These are phyloP conservation scores for Protomyctophum bolini DNA, from an alignment of 2,113 vertebrate genomes.

Conservation along the genomic window DNA sequence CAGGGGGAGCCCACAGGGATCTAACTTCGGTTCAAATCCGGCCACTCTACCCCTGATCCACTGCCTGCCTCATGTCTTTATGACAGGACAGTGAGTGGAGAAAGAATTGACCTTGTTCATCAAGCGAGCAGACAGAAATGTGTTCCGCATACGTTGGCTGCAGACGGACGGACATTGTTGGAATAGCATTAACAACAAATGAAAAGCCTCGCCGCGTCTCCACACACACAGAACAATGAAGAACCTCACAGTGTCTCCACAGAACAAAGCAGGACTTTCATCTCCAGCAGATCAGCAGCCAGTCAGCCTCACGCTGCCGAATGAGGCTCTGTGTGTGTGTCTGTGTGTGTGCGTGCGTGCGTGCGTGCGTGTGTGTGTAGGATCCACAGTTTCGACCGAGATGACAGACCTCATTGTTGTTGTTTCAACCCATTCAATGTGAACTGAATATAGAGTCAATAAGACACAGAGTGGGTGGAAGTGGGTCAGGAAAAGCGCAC, in stretches of 20 bases:
- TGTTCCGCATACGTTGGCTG: conserved; percentile 8
- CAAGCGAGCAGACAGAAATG: too few species aligned
- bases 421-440: background rate
- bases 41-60: too few species aligned
- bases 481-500: background rate
- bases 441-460: background rate
- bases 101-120: too few species aligned
- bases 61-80: too few species aligned
- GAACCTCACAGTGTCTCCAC: conserved; percentile 37
- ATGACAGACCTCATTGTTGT: conserved; percentile 15
- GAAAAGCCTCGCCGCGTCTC: conserved; percentile 36
- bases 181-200: conserved; percentile 56
- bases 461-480: background rate
- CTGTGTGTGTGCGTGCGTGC: background rate
- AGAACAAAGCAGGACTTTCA: conserved; percentile 59
- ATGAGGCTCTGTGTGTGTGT: conserved; percentile 17
- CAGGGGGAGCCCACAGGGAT: too few species aligned
- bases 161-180: conserved; percentile 30
- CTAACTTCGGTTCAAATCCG: too few species aligned
- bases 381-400: background rate
- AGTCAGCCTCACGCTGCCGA: conserved; percentile 7
- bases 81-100: too few species aligned
- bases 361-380: too few species aligned
- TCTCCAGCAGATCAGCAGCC: conserved; percentile 28
- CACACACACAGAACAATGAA: conserved; percentile 34